Percentiles rank a stretch among this genome's conserved stretches.
These are phyloP conservation scores for Euzetes globulus DNA, from an alignment of 2,888 invertebrate genomes.

Conservation along the genomic window DNA sequence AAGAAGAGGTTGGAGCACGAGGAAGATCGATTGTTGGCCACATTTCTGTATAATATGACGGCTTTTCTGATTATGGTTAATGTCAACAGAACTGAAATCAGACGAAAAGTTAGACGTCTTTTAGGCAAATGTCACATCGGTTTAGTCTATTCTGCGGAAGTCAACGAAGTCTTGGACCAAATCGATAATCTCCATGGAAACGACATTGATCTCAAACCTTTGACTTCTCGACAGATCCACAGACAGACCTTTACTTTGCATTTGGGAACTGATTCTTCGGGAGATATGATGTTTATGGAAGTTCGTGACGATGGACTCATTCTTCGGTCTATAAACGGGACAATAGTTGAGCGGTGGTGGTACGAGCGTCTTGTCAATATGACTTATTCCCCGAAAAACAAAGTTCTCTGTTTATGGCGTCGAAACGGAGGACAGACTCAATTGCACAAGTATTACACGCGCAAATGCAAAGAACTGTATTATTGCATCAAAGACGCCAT, in stretches of 20 bases:
- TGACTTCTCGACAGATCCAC: conserved; percentile 88
- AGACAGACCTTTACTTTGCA: conserved; percentile 97
- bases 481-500: conserved; percentile 98
- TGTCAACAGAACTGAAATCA: conserved; percentile 71
- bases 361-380: conserved; percentile 97
- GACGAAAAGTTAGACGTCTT: conserved; percentile 78
- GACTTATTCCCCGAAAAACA: conserved; percentile 98
- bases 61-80: conserved; percentile 90
- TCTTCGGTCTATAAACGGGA: conserved; percentile 53
- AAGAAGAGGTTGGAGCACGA: conserved; percentile 89
- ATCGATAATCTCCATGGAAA: conserved; percentile 91
- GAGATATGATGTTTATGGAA: conserved; percentile 58
- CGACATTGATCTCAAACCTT: conserved; percentile 90
- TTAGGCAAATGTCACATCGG: conserved; percentile 98
- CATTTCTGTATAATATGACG: conserved; percentile 90
- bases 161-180: conserved; percentile 90
- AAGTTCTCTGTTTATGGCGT: conserved; percentile 93
- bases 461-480: conserved; percentile 98
- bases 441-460: conserved; percentile 95
- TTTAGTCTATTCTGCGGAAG: conserved; percentile 91
- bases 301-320: conserved; percentile 86
- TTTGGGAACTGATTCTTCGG: conserved; percentile 83
- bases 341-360: conserved; percentile 76
- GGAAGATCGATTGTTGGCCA: conserved; percentile 88
- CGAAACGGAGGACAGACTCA: conserved; percentile 88